Evolutionary conservation across 1,140 invertebrate genomes (phyloP).

Genomic region (Metaphire vulgaris): DNA sequence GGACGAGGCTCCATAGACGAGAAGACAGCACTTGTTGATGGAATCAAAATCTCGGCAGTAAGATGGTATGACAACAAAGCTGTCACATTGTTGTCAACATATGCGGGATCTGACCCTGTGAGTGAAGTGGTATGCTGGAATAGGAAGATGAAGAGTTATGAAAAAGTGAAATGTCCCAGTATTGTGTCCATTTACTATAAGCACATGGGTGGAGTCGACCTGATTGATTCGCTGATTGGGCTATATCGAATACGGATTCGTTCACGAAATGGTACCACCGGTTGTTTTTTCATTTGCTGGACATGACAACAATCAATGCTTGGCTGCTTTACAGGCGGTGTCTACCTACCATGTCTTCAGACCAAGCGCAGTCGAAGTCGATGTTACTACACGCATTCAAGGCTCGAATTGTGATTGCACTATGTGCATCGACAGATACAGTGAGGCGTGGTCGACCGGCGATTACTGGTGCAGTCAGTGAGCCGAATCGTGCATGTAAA

Average conservation of each 20-base stretch:
- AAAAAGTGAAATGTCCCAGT: slow-evolving; percentile 49
- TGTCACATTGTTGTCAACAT: slow-evolving; percentile 49
- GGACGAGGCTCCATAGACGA: neutral
- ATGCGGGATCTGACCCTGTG: slow-evolving; percentile 41
- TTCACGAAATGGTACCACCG: slow-evolving; percentile 50
- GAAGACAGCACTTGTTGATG: slow-evolving; percentile 19
- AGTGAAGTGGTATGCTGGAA: slow-evolving; percentile 32
- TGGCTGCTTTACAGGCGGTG: slow-evolving; percentile 34
- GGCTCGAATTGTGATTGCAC: neutral
- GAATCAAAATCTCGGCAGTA: slow-evolving; percentile 31
- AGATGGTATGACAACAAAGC: slow-evolving; percentile 51
- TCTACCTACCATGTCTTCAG: neutral
- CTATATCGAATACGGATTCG: slow-evolving; percentile 48
- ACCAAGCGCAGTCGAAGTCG: too few species aligned
- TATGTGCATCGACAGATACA: too few species aligned
- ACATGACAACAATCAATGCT: slow-evolving; percentile 42
- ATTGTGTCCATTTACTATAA: slow-evolving; percentile 53
- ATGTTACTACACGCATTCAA: neutral
- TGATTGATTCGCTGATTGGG: slow-evolving; percentile 52
- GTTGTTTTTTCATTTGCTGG: slow-evolving; percentile 52
- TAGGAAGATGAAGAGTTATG: slow-evolving; percentile 32
- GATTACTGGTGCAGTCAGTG: too few species aligned
- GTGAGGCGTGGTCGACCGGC: too few species aligned
- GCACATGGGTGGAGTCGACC: slow-evolving; percentile 54
- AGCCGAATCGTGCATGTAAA: too few species aligned